These are phyloP conservation scores for Cerastis leucographa DNA, from an alignment of 2,888 invertebrate species.

Conservation along the genomic window DNA sequence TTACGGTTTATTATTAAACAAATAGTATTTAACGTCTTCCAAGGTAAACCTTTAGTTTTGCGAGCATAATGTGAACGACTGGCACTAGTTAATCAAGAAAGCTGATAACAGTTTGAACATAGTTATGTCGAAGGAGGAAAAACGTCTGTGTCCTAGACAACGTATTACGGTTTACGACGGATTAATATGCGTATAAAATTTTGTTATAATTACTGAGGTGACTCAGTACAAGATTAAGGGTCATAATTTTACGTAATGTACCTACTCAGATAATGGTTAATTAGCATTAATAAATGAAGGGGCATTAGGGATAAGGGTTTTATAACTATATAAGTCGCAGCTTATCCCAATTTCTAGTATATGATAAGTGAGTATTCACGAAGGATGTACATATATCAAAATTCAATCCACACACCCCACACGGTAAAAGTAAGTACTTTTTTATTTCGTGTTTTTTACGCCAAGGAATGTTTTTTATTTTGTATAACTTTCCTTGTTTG, in stretches of 20 bases:
- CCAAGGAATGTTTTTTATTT: background rate
- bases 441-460: background rate
- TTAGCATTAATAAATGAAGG: conserved; percentile 24
- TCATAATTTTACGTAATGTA: conserved; percentile 43
- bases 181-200: conserved; percentile 25
- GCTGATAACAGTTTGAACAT: conserved; percentile 30
- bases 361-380: background rate
- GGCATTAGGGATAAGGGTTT: conserved; percentile 34
- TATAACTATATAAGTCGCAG: conserved; percentile 31
- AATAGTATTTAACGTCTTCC: conserved; percentile 4
- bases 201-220: conserved; percentile 20
- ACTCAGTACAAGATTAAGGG: conserved; percentile 37
- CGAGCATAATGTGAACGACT: background rate
- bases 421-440: conserved; percentile 44
- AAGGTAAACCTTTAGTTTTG: conserved; percentile 9
- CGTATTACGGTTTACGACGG: conserved; percentile 29
- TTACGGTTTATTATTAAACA: conserved; percentile 12
- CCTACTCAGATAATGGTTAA: conserved; percentile 36
- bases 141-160: conserved; percentile 31
- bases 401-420: conserved; percentile 19
- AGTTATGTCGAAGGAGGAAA: conserved; percentile 21
- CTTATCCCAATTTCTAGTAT: background rate
- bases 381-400: background rate
- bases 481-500: conserved; percentile 47
- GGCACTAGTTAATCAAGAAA: conserved; percentile 11